phyloP scores from a whole-genome alignment of 2,888 invertebrate genomes.

The Coecobrya sp. region DNA sequence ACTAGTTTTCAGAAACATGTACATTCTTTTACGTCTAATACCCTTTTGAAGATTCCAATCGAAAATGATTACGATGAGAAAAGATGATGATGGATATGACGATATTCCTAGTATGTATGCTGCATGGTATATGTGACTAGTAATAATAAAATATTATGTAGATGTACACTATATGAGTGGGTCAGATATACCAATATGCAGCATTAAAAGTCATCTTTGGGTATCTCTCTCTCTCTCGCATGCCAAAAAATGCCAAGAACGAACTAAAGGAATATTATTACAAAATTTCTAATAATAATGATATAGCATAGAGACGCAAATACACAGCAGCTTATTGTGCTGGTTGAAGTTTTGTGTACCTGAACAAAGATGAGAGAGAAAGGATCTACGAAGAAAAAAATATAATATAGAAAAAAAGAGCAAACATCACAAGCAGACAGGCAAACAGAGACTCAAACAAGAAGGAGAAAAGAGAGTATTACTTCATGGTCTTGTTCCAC shows the following conservation, averaged over 20 bases:
- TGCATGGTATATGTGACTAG: slow-evolving; percentile 9
- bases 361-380: slow-evolving; percentile 39
- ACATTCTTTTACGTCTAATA: slow-evolving; percentile 11
- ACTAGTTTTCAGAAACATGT: slow-evolving; percentile 51
- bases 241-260: slow-evolving; percentile 44
- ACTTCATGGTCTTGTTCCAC: background rate
- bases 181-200: too few relatives aligned
- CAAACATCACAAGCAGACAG: slow-evolving; percentile 62
- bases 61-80: slow-evolving; percentile 35
- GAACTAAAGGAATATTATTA: slow-evolving; percentile 53
- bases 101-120: background rate
- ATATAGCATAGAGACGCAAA: slow-evolving; percentile 15
- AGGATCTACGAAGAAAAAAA: background rate
- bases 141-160: too few relatives aligned
- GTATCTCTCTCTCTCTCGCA: background rate
- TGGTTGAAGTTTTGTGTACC: slow-evolving; percentile 10
- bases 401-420: slow-evolving; percentile 24
- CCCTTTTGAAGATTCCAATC: slow-evolving; percentile 51
- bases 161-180: background rate
- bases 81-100: too few relatives aligned
- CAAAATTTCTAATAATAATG: slow-evolving; percentile 57
- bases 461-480: slow-evolving; percentile 46
- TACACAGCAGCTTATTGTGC: slow-evolving; percentile 14
- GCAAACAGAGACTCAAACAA: slow-evolving; percentile 7
- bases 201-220: background rate